Conservation (phyloP, 2,888 invertebrate genomes). For the Proisotoma minuta region DNA sequence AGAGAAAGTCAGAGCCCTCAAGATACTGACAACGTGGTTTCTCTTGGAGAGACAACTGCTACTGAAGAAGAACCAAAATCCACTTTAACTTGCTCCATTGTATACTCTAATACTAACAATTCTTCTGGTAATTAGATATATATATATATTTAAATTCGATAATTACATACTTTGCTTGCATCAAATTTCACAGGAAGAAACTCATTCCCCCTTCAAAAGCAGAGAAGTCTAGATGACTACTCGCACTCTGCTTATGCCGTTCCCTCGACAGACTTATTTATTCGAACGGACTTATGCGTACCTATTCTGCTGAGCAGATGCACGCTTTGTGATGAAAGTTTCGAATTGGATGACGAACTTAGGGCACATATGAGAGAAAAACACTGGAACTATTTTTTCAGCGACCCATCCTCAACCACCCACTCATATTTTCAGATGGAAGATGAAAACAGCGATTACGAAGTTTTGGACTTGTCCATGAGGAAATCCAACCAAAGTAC, state of each 20-base stretch:
- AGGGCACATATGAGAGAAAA: constrained; percentile 24
- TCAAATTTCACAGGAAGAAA: neutral
- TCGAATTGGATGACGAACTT: constrained; percentile 29
- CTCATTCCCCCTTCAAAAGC: constrained; percentile 16
- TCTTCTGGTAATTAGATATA: neutral
- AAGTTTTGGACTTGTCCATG: constrained; percentile 5
- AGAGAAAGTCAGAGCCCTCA: constrained; percentile 15
- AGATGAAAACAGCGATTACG: neutral
- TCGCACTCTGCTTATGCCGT: neutral
- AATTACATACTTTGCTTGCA: neutral
- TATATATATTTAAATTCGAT: neutral
- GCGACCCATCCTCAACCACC: neutral
- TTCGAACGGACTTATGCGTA: constrained; percentile 28
- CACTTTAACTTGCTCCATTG: constrained; percentile 13
- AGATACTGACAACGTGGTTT: neutral
- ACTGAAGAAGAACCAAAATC: constrained; percentile 3
- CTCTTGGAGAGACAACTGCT: neutral
- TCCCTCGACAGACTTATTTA: constrained; percentile 11
- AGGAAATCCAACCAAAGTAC: neutral
- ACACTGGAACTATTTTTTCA: constrained; percentile 29
- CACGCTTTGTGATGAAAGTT: constrained; percentile 29
- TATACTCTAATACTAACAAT: neutral
- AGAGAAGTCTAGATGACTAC: constrained; percentile 27
- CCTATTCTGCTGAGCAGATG: constrained; percentile 28
- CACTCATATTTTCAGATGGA: too few relatives aligned